These are phyloP conservation scores for Uropetala carovei DNA, from an alignment of 2,888 invertebrate genomes.

Conservation along the genomic window DNA sequence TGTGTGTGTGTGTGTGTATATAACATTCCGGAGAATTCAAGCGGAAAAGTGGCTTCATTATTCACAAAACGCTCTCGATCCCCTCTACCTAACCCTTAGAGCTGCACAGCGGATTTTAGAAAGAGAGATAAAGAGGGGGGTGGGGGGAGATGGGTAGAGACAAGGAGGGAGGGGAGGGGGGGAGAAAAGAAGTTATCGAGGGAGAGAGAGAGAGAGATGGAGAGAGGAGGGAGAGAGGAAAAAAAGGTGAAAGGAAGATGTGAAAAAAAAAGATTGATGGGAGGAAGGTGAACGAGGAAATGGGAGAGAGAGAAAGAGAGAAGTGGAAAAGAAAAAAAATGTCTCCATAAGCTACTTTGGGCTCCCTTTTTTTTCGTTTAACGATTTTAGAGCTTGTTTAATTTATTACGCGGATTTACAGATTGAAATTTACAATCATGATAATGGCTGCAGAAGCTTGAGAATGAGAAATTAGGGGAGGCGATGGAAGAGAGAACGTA, in stretches of 20 bases:
- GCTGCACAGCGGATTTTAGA: not conserved
- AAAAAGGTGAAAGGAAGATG: not conserved
- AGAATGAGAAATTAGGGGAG: too few species aligned
- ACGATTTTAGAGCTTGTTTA: too few species aligned
- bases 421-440: too few species aligned
- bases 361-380: too few species aligned
- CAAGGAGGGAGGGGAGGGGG: not conserved
- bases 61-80: slow-evolving; percentile 25
- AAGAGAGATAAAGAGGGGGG: not conserved
- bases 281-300: not conserved
- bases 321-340: too few species aligned
- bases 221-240: not conserved
- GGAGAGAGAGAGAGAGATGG: slow-evolving; percentile 20
- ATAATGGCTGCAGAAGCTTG: too few species aligned
- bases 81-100: not conserved
- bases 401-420: too few species aligned
- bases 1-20: not conserved
- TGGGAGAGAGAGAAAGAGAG: not conserved
- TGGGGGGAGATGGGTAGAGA: too few species aligned
- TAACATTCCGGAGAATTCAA: slow-evolving; percentile 5
- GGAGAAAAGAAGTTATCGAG: not conserved
- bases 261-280: not conserved
- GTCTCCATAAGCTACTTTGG: too few species aligned
- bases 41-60: slow-evolving; percentile 47
- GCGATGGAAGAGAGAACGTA: too few species aligned